A percentile compares a stretch with the other conserved stretches of the same genome.
phyloP scores from a whole-genome alignment of 2,888 invertebrate genomes.

The Ormia ochracea region DNA sequence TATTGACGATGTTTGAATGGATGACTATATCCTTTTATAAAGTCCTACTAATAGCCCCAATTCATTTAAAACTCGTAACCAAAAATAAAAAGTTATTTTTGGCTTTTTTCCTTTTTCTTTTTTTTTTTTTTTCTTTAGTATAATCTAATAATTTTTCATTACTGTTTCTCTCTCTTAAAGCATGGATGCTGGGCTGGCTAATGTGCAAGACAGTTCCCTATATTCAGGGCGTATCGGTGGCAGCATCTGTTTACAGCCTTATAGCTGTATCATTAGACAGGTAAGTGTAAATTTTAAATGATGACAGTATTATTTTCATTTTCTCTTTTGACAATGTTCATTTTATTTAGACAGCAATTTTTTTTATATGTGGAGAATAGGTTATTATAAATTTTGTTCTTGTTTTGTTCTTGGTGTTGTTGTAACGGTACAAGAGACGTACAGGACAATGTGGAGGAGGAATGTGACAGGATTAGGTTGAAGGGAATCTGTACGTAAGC shows the following conservation, averaged over 20 bases:
- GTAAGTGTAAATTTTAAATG: constrained; percentile 78
- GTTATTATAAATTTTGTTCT: neutral
- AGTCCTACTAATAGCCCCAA: constrained; percentile 9
- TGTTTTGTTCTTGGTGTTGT: neutral
- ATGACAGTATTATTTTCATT: constrained; percentile 5
- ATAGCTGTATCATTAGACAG: constrained; percentile 96
- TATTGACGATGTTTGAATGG: neutral
- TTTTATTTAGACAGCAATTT: constrained; percentile 41
- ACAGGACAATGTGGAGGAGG: constrained; percentile 38
- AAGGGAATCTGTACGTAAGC: neutral
- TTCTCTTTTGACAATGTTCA: constrained; percentile 46
- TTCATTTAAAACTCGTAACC: neutral
- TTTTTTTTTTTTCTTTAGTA: too few species aligned
- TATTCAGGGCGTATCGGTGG: constrained; percentile 95
- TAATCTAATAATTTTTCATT: constrained; percentile 26
- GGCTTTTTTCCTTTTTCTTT: constrained; percentile 6
- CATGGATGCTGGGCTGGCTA: constrained; percentile 95
- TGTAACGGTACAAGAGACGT: constrained; percentile 65
- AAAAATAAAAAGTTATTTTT: neutral
- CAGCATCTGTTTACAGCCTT: constrained; percentile 96
- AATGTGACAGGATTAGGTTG: constrained; percentile 24
- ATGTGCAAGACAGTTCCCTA: constrained; percentile 98
- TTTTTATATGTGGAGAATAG: neutral
- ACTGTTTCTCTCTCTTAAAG: constrained; percentile 78
- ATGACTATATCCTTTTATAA: constrained; percentile 1